These are phyloP conservation scores for Cossypha caffra DNA, from an alignment of 2,797 vertebrate genomes.

Conservation along the genomic window DNA sequence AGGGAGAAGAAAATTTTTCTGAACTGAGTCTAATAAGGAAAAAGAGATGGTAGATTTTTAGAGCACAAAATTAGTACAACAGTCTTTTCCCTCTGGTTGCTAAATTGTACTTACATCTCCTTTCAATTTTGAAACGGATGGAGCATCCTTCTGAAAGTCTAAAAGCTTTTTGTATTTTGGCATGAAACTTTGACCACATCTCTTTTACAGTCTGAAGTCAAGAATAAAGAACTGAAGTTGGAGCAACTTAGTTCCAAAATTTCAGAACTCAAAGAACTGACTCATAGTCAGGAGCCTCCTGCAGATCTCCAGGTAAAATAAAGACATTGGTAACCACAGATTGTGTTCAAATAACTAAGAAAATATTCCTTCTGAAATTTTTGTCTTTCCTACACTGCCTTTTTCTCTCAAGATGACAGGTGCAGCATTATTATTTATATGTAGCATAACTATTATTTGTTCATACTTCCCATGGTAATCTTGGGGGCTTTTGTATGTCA, in stretches of 20 bases:
- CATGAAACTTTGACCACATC: background rate
- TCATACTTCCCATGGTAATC: background rate
- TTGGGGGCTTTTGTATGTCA: background rate
- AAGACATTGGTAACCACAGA: background rate
- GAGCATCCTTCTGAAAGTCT: background rate
- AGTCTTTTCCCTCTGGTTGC: background rate
- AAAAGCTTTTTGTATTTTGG: background rate
- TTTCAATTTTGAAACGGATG: background rate
- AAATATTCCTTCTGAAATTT: background rate
- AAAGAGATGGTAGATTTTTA: background rate
- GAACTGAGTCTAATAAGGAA: background rate
- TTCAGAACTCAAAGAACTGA: slow-evolving; percentile 84
- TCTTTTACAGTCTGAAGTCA: slow-evolving; percentile 83
- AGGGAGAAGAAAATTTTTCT: background rate
- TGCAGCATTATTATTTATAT: background rate
- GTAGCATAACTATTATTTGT: background rate
- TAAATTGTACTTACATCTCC: background rate
- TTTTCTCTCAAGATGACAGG: background rate
- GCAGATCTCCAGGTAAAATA: slow-evolving; percentile 90
- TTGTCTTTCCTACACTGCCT: background rate
- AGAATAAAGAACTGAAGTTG: slow-evolving; percentile 83
- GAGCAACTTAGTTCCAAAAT: slow-evolving; percentile 87
- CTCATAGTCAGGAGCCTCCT: slow-evolving; percentile 84
- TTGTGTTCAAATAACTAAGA: background rate
- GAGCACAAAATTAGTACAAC: background rate